These are phyloP conservation scores for Hipparchia sbordonii DNA, from an alignment of 2,888 invertebrate species.

Conservation along the genomic window DNA sequence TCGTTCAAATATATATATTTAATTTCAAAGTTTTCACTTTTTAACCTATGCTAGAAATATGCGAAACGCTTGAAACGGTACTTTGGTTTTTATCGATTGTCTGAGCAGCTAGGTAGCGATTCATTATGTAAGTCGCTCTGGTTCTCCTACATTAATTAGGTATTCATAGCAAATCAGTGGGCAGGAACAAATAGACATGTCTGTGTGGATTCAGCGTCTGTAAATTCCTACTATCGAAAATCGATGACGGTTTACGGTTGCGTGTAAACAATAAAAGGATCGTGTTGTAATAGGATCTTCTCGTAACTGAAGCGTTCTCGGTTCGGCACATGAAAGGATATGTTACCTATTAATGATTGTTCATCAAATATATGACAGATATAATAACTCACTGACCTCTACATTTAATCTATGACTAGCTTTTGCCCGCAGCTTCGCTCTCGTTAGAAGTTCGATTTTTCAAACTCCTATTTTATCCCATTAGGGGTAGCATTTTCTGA, in stretches of 20 bases:
- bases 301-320: neutral
- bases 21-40: no score
- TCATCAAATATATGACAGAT: neutral
- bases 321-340: neutral
- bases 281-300: neutral
- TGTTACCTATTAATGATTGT: neutral
- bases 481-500: no score
- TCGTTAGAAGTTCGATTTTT: no score
- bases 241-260: neutral
- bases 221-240: neutral
- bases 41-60: no score
- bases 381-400: no score
- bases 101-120: neutral
- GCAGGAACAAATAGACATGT: neutral
- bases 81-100: no score
- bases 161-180: neutral
- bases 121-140: neutral
- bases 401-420: no score
- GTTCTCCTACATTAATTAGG: neutral
- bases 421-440: no score
- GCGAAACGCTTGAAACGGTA: no score
- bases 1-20: no score
- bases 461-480: no score
- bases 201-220: neutral
- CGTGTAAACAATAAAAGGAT: neutral